Conservation (phyloP, 2,797 vertebrate species). For the Crypturellus tataupa region DNA sequence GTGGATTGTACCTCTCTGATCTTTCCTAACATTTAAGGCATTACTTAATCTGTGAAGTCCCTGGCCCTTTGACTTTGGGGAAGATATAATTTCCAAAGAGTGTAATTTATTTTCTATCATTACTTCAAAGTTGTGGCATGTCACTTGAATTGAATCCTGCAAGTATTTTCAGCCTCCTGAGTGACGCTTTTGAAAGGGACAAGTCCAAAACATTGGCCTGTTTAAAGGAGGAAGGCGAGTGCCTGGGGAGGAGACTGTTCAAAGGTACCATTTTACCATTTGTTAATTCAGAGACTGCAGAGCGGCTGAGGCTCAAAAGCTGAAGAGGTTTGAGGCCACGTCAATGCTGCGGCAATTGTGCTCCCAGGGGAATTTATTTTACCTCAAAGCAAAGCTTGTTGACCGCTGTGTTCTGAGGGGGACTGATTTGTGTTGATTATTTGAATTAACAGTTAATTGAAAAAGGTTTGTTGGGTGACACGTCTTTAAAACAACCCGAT, state of each 20-base stretch:
- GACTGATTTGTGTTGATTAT: not conserved
- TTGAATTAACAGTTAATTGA: not conserved
- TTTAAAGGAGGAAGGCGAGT: not conserved
- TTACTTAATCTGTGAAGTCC: not conserved
- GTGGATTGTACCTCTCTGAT: not conserved
- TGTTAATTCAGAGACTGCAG: not conserved
- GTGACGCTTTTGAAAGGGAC: not conserved
- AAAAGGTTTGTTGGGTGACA: not conserved
- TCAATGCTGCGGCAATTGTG: constrained; percentile 75
- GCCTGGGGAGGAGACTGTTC: not conserved
- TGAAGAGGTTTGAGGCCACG: constrained; percentile 65
- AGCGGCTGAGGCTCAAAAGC: not conserved
- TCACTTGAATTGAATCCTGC: not conserved
- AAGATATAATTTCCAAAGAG: not conserved
- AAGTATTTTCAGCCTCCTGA: not conserved
- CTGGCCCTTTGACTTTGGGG: not conserved
- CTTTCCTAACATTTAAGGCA: not conserved
- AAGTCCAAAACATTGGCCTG: not conserved
- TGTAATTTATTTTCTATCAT: not conserved
- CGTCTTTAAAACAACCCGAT: not conserved
- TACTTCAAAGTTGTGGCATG: not conserved
- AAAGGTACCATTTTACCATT: not conserved
- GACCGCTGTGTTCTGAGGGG: constrained; percentile 27
- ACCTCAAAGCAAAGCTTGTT: constrained; percentile 55
- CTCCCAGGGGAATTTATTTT: constrained; percentile 36